A percentile compares a stretch with the other conserved stretches of the same genome.
These are phyloP conservation scores for Heliconius cydno DNA, from an alignment of 2,888 invertebrate genomes.

Conservation along the genomic window DNA sequence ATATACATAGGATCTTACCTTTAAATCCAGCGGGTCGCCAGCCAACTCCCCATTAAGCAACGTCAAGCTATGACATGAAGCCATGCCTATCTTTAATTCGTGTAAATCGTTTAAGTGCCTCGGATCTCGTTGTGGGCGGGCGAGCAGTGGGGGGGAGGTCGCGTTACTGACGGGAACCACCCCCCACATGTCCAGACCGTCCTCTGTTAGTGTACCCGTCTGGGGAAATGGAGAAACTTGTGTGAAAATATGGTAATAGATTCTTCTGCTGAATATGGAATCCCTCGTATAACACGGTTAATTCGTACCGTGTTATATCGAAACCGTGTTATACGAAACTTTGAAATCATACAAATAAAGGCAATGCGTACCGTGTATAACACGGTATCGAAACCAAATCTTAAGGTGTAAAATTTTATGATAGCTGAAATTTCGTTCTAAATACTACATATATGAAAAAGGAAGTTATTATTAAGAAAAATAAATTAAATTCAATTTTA, in stretches of 20 bases:
- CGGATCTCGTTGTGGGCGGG: constrained; percentile 79
- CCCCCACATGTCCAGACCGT: constrained; percentile 97
- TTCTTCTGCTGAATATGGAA: too few species aligned
- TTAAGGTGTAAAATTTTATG: too few species aligned
- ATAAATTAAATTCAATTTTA: too few species aligned
- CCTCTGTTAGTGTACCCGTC: constrained; percentile 98
- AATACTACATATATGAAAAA: too few species aligned
- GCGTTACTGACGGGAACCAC: constrained; percentile 86
- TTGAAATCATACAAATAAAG: too few species aligned
- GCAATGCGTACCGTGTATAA: too few species aligned
- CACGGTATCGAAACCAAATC: too few species aligned
- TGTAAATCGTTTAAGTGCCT: constrained; percentile 77
- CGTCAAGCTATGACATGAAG: constrained; percentile 96
- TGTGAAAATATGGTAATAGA: neutral
- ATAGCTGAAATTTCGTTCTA: too few species aligned
- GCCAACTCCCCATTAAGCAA: constrained; percentile 93
- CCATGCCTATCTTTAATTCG: constrained; percentile 90
- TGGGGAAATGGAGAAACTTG: constrained; percentile 58
- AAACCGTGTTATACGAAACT: too few species aligned
- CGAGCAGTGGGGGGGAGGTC: constrained; percentile 57
- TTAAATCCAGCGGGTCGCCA: constrained; percentile 97
- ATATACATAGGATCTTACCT: constrained; percentile 71
- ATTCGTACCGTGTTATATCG: too few species aligned
- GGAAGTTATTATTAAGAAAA: too few species aligned
- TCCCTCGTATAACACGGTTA: too few species aligned